Conservation (phyloP, 1,140 invertebrate species). For the Tribolium castaneum region DNA sequence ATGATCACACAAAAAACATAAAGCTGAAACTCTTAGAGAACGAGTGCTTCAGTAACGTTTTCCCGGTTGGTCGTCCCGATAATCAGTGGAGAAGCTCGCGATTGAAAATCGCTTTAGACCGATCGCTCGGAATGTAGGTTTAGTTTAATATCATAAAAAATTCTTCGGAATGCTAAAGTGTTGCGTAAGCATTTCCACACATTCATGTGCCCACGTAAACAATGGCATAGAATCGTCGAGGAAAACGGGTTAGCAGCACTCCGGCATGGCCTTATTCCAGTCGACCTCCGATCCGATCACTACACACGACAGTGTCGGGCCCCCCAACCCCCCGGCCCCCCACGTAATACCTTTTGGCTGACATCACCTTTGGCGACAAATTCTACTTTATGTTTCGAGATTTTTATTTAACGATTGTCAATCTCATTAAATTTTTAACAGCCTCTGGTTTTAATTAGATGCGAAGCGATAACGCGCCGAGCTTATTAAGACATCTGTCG, state of each 20-base stretch:
- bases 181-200: slow-evolving; percentile 48
- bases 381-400: slow-evolving; percentile 32
- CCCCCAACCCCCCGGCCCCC: slow-evolving; percentile 1
- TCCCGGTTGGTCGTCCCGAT: neutral
- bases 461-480: neutral
- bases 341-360: neutral
- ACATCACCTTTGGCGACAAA: slow-evolving; percentile 40
- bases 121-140: slow-evolving; percentile 28
- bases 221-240: slow-evolving; percentile 50
- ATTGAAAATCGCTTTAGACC: neutral
- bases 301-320: slow-evolving; percentile 11
- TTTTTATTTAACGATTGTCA: slow-evolving; percentile 18
- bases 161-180: slow-evolving; percentile 42
- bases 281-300: slow-evolving; percentile 50
- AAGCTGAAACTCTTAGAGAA: too few relatives aligned
- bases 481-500: slow-evolving; percentile 30
- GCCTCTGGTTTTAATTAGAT: slow-evolving; percentile 16
- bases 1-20: too few relatives aligned
- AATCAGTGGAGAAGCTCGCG: neutral
- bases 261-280: slow-evolving; percentile 51
- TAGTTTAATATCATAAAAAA: slow-evolving; percentile 37
- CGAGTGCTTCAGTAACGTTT: neutral
- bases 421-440: slow-evolving; percentile 30
- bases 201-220: slow-evolving; percentile 49
- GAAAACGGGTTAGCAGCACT: slow-evolving; percentile 47